Evolutionary conservation across 2,113 vertebrate species (phyloP).

Genomic region (Menidia beryllina): DNA sequence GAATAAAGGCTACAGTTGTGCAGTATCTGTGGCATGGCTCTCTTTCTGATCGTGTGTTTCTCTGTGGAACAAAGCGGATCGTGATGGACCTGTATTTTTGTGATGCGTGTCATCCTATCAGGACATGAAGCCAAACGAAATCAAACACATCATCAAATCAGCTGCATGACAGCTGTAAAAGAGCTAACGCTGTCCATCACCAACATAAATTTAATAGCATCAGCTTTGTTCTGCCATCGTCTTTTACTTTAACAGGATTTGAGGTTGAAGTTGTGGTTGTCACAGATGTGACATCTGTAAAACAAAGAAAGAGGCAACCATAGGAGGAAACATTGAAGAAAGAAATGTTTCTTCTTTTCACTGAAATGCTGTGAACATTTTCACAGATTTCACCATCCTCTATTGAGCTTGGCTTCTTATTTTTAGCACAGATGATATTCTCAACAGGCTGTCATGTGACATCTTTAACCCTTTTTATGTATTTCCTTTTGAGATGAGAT

Average conservation of each 20-base stretch:
- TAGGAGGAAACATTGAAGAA: background rate
- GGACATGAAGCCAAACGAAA: background rate
- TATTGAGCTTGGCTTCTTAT: too few species aligned
- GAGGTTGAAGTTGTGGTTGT: background rate
- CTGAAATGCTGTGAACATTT: background rate
- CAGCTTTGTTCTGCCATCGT: background rate
- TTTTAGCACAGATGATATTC: background rate
- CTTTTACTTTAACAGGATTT: too few species aligned
- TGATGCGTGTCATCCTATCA: constrained; percentile 2
- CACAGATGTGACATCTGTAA: background rate
- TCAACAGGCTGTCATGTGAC: background rate
- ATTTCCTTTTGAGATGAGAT: constrained; percentile 1
- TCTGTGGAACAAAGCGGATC: background rate
- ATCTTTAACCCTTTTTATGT: background rate
- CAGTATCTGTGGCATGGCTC: background rate
- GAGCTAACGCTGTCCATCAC: background rate
- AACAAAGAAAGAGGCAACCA: background rate
- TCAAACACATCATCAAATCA: constrained; percentile 17
- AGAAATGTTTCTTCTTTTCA: background rate
- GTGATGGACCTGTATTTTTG: background rate
- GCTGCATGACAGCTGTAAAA: constrained; percentile 1
- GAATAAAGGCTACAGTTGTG: background rate
- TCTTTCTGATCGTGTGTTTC: background rate
- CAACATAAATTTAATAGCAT: background rate
- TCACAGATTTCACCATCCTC: background rate